These are phyloP conservation scores for Cygnus olor DNA, from an alignment of 2,797 vertebrate species.

Conservation along the genomic window DNA sequence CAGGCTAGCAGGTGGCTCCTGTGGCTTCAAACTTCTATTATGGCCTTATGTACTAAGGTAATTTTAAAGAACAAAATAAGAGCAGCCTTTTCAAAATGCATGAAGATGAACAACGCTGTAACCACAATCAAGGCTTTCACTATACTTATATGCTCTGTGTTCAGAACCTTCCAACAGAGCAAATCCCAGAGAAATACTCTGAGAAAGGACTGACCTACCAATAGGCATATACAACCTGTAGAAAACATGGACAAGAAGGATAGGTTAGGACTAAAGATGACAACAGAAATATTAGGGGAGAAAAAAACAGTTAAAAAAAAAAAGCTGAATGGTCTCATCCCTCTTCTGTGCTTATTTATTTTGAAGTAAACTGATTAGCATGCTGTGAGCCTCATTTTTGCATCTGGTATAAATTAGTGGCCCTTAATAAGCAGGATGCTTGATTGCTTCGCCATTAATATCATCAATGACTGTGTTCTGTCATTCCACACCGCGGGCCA, in stretches of 20 bases:
- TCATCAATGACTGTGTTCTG: not conserved
- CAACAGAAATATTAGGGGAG: not conserved
- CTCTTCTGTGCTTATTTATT: conserved; percentile 11
- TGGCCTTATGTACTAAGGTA: not conserved
- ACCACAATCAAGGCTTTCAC: not conserved
- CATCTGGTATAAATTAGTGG: conserved; percentile 13
- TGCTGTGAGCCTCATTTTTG: not conserved
- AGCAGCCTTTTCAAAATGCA: not conserved
- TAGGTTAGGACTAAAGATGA: not conserved
- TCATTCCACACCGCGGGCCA: not conserved
- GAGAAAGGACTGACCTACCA: not conserved
- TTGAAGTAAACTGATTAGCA: conserved; percentile 25
- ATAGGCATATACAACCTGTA: not conserved
- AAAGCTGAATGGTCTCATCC: not conserved
- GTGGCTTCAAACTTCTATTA: not conserved
- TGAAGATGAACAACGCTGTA: not conserved
- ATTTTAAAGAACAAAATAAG: not conserved
- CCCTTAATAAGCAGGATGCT: conserved; percentile 22
- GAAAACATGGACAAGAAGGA: not conserved
- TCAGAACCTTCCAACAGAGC: not conserved
- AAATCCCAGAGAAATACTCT: not conserved
- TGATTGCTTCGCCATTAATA: conserved; percentile 16
- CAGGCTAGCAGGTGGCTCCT: not conserved
- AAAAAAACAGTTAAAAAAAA: no score
- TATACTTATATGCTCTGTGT: not conserved